Evolutionary conservation across 2,113 vertebrate species (phyloP).

Genomic region (Narcine bancroftii): DNA sequence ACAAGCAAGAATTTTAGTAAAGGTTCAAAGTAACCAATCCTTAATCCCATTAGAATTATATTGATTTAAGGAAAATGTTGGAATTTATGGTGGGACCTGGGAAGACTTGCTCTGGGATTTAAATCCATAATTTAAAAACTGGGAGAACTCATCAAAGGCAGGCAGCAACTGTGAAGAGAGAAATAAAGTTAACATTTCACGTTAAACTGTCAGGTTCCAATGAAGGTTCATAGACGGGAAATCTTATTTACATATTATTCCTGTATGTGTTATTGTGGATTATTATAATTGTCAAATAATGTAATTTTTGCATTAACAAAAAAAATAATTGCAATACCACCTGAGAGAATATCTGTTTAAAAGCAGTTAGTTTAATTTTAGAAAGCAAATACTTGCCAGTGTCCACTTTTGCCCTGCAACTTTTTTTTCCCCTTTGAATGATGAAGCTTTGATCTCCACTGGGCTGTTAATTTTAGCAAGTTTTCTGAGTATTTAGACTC

Average conservation of each 20-base stretch:
- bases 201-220: no score
- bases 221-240: no score
- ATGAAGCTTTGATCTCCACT: conserved; percentile 77
- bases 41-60: not conserved
- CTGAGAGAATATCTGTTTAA: not conserved
- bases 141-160: no score
- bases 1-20: not conserved
- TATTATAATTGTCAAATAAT: not conserved
- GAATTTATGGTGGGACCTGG: not conserved
- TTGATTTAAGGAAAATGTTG: not conserved
- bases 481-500: conserved; percentile 32
- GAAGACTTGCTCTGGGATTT: not conserved
- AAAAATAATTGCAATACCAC: not conserved
- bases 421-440: conserved; percentile 2
- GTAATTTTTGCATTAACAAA: not conserved
- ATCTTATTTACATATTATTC: not conserved
- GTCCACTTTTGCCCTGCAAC: conserved; percentile 14
- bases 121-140: not conserved
- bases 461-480: conserved; percentile 79
- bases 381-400: not conserved
- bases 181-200: no score
- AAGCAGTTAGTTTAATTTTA: not conserved
- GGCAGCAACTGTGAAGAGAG: no score
- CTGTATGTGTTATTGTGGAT: not conserved
- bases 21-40: not conserved